Percentiles rank a stretch among this genome's conserved stretches.
phyloP scores from a whole-genome alignment of 2,888 invertebrate genomes.

The Cyaniris semiargus region DNA sequence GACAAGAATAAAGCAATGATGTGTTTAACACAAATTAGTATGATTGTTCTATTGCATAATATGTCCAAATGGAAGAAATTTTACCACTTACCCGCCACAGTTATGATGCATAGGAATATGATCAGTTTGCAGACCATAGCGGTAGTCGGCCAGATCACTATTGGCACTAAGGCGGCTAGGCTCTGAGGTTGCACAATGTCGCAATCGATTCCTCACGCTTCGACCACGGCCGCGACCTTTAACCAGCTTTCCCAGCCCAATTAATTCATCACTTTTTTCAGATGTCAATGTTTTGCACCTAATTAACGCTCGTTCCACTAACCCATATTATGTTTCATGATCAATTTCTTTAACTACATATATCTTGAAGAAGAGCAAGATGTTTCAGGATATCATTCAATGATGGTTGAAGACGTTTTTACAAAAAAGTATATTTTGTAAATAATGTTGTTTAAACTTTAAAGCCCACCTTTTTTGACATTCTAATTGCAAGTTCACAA shows the following conservation, averaged over 20 bases:
- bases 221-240: constrained; percentile 64
- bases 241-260: constrained; percentile 36
- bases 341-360: background rate
- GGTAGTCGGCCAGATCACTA: constrained; percentile 44
- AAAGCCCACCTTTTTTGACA: background rate
- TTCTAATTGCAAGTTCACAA: background rate
- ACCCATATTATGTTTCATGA: background rate
- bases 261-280: constrained; percentile 34
- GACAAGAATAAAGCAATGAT: background rate
- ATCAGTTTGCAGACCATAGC: constrained; percentile 44
- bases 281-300: background rate
- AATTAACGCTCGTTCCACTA: background rate
- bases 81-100: constrained; percentile 49
- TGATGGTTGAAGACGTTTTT: background rate
- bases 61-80: constrained; percentile 29
- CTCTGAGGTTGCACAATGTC: constrained; percentile 57
- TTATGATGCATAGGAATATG: constrained; percentile 45
- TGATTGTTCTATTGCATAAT: background rate
- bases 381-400: background rate
- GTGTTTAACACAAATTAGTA: background rate
- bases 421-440: background rate
- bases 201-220: constrained; percentile 66
- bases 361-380: background rate
- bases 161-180: constrained; percentile 45
- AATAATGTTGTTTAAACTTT: background rate